Evolutionary conservation across 2,888 invertebrate species (phyloP).

Genomic region (Andricus curvator): DNA sequence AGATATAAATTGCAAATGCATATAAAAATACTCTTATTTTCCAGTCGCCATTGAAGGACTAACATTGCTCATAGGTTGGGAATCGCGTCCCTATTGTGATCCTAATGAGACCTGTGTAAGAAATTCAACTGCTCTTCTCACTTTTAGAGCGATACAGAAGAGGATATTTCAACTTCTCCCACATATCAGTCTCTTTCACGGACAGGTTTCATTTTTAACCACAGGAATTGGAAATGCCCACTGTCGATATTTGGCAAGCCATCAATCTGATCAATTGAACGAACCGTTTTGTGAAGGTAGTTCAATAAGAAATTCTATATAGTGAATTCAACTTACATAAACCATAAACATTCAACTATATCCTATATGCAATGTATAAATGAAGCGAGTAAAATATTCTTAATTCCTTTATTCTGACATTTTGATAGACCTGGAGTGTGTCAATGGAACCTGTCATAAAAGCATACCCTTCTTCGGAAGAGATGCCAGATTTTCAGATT

Average conservation of each 20-base stretch:
- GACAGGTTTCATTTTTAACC: constrained; percentile 56
- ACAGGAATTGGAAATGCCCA: constrained; percentile 55
- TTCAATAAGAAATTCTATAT: not conserved
- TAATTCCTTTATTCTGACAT: not conserved
- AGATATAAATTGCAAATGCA: not conserved
- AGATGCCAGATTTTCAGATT: not conserved
- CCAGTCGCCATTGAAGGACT: constrained; percentile 54
- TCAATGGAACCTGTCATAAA: constrained; percentile 55
- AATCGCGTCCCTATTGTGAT: not conserved
- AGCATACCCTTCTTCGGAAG: constrained; percentile 55
- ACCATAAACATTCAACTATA: no score
- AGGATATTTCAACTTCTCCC: constrained; percentile 59
- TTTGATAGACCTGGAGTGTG: constrained; percentile 51
- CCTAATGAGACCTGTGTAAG: not conserved
- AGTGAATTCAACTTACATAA: no score
- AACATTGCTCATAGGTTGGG: not conserved
- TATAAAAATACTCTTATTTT: constrained; percentile 48
- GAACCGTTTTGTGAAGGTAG: constrained; percentile 10
- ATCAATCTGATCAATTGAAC: not conserved
- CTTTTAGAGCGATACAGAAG: constrained; percentile 55
- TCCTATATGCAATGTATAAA: no score
- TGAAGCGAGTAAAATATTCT: no score
- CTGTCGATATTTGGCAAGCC: constrained; percentile 57
- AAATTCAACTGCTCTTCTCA: constrained; percentile 42
- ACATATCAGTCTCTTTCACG: constrained; percentile 60